Evolutionary conservation across 2,797 vertebrate species (phyloP), one percentile per base, ranked within the genome.

Genomic region (Rhinogobio ventralis): DNA sequence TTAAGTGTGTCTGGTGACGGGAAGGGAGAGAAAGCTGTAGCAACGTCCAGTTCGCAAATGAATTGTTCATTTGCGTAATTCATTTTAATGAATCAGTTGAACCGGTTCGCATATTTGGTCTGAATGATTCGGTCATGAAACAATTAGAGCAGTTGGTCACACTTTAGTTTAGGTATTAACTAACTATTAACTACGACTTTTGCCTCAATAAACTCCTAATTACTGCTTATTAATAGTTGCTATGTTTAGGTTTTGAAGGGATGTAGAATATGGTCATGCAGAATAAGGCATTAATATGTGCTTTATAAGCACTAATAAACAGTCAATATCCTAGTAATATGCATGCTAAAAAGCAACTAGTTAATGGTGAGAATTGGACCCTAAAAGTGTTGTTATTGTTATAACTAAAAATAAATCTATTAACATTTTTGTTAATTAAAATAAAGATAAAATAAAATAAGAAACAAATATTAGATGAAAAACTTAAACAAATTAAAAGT

Each of bases 1-100:
- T 60, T 49, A 80, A 71, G 79, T 60, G 23, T 72, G 64, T 46
- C 36, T 66, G 57, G 11, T 66, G 30, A 74, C 15, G 42, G 49
- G 57, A 66, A 36, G 45, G 4, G 66, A 71, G 28, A 73, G 64
- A 77, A 68, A 33, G 53, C 60, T 25, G 25, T 28, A 67, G 42
- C 23, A 55, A 84, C 20, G 25, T 49, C 19, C 46, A 42, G 36
- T 45, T 78, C 5, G 2, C 25, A n/a, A 78, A 64, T 62, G 5
- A 78, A 42, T 60, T 64, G 60, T 62, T 60, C n/a, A 55, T 17
- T 60, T 19, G 23, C 57, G 74, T 76, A 8, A 76, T 60, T 60
- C 33, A 57, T 60, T 74, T 57, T 2, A 57, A 17, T 25, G 36
- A 60, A 25, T 39, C 23, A 42, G 53, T 42, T 76, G 20, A 25